These are phyloP conservation scores for Linurgus olivaceus DNA, from an alignment of 2,797 vertebrate species.

Conservation along the genomic window DNA sequence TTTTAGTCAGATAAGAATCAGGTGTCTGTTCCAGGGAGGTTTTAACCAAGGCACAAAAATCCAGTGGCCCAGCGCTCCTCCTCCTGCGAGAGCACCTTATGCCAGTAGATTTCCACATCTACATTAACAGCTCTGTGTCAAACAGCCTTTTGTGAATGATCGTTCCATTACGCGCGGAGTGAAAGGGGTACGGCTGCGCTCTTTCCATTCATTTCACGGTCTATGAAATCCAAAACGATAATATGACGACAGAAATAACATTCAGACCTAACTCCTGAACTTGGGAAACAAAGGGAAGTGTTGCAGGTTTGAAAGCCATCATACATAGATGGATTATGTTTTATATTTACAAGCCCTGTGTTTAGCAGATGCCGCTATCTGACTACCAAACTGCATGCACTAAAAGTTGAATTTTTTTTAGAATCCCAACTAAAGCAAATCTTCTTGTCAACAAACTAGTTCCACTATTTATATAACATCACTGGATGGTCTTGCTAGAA, in stretches of 20 bases:
- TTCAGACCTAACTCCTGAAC: background rate
- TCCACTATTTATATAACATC: conserved; percentile 66
- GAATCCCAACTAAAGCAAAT: background rate
- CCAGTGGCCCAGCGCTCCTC: background rate
- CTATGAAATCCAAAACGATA: background rate
- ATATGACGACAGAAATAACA: background rate
- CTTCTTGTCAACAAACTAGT: conserved; percentile 39
- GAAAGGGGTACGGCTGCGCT: background rate
- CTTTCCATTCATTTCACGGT: background rate
- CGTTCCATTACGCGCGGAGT: background rate
- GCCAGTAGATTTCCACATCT: background rate
- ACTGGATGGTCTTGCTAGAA: conserved; percentile 55
- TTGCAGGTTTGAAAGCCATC: background rate
- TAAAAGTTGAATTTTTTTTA: background rate
- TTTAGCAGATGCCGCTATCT: background rate
- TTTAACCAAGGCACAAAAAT: background rate
- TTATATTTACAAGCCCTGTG: background rate
- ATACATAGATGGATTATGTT: background rate
- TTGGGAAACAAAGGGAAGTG: background rate
- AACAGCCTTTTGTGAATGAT: background rate
- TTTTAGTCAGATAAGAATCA: background rate
- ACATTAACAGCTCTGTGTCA: background rate
- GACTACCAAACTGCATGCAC: background rate
- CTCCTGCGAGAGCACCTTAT: background rate
- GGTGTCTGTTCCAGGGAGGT: background rate